Percentiles rank a stretch among this genome's conserved stretches.
Conservation (phyloP, 2,888 invertebrate species). For the Doris montereyensis region DNA sequence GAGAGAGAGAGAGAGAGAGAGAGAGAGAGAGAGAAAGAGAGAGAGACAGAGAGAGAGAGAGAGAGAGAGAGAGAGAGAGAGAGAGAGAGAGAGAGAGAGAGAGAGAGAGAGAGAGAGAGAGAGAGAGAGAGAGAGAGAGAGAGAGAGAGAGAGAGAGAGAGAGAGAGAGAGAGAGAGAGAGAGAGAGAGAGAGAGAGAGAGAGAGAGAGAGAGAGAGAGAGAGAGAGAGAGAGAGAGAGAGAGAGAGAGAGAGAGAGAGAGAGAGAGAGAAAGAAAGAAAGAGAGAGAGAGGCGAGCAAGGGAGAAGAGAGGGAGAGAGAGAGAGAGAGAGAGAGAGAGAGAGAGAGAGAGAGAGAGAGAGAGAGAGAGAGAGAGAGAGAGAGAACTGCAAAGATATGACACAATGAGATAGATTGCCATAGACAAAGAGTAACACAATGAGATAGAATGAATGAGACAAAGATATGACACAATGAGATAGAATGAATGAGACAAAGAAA, state of each 20-base stretch:
- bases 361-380: not conserved
- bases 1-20: not conserved
- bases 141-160: not conserved
- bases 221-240: slow-evolving; percentile 2
- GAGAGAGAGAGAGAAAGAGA: not conserved
- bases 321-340: not conserved
- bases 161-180: not conserved
- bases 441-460: too few species aligned
- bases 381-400: not conserved
- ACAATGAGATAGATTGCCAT: too few species aligned
- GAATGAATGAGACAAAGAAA: too few species aligned
- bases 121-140: not conserved
- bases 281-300: not conserved
- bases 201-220: slow-evolving; percentile 22
- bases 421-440: too few species aligned
- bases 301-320: not conserved
- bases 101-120: slow-evolving; percentile 9
- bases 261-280: not conserved
- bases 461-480: too few species aligned
- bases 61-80: not conserved
- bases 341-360: not conserved
- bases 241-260: not conserved
- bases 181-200: not conserved
- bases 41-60: not conserved
- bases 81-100: not conserved